phyloP scores from a whole-genome alignment of 2,797 vertebrate species.

The Emydoidea blandingii region DNA sequence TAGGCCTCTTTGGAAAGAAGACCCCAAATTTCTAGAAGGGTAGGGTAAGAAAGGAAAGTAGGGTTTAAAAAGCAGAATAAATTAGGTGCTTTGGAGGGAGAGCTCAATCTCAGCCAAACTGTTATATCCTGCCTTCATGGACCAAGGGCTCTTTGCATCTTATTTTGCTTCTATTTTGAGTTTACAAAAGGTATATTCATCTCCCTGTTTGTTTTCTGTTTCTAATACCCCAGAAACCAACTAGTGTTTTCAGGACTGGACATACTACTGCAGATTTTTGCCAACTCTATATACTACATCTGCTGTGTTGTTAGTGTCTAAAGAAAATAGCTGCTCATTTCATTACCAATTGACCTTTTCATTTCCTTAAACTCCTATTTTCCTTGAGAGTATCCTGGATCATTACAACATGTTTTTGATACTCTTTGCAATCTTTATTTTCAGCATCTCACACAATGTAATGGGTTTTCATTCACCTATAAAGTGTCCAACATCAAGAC shows the following conservation, averaged over 20 bases:
- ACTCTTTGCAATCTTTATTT: conserved; percentile 2
- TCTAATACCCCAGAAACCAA: background rate
- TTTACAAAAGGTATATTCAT: background rate
- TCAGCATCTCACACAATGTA: background rate
- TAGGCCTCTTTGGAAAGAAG: background rate
- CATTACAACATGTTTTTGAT: conserved; percentile 21
- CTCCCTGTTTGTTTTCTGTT: background rate
- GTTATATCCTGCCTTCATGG: background rate
- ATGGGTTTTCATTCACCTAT: conserved; percentile 12
- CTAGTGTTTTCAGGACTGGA: background rate
- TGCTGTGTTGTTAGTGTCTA: background rate
- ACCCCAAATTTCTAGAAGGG: background rate
- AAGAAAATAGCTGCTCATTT: conserved; percentile 19
- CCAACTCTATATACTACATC: background rate
- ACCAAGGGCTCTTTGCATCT: background rate
- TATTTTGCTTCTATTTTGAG: background rate
- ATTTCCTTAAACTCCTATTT: conserved; percentile 12
- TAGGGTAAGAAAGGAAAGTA: background rate
- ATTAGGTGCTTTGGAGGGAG: background rate
- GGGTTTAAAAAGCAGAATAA: background rate
- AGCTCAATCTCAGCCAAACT: background rate
- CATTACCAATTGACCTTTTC: conserved; percentile 30
- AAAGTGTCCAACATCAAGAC: background rate
- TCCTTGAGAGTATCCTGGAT: conserved; percentile 28
- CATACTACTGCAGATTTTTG: background rate